Evolutionary conservation across 2,888 invertebrate genomes (phyloP).

Genomic region (Diogma glabrata): DNA sequence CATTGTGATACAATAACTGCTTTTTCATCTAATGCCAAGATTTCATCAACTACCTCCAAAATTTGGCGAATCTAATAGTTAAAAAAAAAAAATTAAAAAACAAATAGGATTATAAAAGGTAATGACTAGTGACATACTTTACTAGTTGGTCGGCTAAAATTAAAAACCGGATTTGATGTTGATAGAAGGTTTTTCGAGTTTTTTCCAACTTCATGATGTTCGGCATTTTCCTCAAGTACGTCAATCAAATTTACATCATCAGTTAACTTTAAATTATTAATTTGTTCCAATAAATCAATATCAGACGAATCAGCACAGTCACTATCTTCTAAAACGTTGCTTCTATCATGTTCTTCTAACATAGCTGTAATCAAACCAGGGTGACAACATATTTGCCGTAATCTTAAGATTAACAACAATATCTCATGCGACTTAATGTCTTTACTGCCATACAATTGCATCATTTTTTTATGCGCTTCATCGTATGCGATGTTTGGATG

Average conservation of each 20-base stretch:
- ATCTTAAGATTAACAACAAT: conserved; percentile 66
- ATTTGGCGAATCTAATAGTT: conserved; percentile 48
- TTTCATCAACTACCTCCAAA: conserved; percentile 43
- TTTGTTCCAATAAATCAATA: conserved; percentile 49
- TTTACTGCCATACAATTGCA: conserved; percentile 45
- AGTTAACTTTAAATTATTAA: conserved; percentile 48
- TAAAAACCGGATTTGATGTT: conserved; percentile 60
- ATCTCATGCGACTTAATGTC: conserved; percentile 57
- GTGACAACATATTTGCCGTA: conserved; percentile 85
- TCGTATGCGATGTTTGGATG: conserved; percentile 41
- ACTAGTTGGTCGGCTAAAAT: conserved; percentile 46
- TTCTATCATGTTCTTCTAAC: conserved; percentile 37
- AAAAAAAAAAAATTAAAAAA: conserved; percentile 14
- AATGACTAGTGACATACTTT: conserved; percentile 45
- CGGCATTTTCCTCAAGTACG: not conserved
- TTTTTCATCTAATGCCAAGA: conserved; percentile 50
- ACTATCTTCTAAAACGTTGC: conserved; percentile 26
- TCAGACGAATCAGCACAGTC: conserved; percentile 36
- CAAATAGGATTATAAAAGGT: conserved; percentile 8
- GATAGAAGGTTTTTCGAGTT: conserved; percentile 51
- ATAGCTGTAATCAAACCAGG: conserved; percentile 64
- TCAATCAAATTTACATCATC: conserved; percentile 18
- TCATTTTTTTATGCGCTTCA: conserved; percentile 52
- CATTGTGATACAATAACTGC: conserved; percentile 87
- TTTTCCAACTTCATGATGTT: conserved; percentile 35